Conservation (phyloP, 2,113 vertebrate species). For the Campylomormyrus tamandua region DNA sequence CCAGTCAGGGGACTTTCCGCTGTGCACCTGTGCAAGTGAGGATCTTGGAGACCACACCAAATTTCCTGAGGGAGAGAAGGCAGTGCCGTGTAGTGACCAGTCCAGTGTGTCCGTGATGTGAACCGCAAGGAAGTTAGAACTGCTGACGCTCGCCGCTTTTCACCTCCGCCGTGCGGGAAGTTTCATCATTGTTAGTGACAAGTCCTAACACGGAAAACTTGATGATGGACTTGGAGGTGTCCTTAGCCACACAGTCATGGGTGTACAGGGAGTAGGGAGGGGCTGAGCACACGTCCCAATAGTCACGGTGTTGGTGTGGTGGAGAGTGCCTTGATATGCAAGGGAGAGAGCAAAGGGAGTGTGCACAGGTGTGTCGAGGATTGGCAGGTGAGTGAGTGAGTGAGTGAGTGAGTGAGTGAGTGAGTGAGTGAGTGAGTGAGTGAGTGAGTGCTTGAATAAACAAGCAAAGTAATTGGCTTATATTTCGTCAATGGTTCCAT, state of each 20-base stretch:
- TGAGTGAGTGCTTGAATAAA: neutral
- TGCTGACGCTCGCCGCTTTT: neutral
- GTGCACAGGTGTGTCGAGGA: neutral
- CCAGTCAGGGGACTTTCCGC: neutral
- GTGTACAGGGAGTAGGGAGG: neutral
- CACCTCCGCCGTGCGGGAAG: neutral
- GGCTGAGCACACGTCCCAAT: neutral
- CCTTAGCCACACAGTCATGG: neutral
- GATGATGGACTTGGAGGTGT: neutral
- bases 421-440: neutral
- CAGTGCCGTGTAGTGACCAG: neutral
- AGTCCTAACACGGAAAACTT: neutral
- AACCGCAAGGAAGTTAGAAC: neutral
- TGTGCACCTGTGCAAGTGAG: neutral
- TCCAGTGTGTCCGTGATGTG: neutral
- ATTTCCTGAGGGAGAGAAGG: neutral
- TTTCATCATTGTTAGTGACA: neutral
- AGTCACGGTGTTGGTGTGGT: neutral
- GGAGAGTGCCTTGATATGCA: neutral
- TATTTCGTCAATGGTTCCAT: constrained; percentile 16
- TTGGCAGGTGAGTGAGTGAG: neutral
- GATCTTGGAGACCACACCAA: neutral
- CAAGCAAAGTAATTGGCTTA: neutral
- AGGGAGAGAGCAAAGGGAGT: neutral
- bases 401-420: neutral